Conservation (phyloP, 2,797 vertebrate genomes). For the Austrolebias charrua region DNA sequence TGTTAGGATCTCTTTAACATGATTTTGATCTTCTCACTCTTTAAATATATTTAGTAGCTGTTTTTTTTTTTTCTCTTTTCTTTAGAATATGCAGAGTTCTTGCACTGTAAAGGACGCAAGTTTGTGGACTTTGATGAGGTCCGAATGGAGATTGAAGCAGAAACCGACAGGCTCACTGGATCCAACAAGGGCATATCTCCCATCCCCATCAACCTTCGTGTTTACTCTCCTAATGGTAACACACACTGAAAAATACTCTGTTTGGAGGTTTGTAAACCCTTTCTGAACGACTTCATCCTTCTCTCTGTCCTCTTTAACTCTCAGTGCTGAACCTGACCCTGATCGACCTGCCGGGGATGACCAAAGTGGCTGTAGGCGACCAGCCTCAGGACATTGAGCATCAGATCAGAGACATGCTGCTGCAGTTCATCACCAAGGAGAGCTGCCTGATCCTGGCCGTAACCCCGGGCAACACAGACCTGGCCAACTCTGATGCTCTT, state of each 20-base stretch:
- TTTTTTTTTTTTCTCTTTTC: too few species aligned
- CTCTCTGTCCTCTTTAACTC: background rate
- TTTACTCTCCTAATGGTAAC: constrained; percentile 92
- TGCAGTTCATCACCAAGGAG: constrained; percentile 96
- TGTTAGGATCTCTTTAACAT: too few species aligned
- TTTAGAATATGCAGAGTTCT: constrained; percentile 94
- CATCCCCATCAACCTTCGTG: constrained; percentile 92
- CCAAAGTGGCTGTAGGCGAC: constrained; percentile 95
- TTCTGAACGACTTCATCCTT: too few species aligned
- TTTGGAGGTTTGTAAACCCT: too few species aligned
- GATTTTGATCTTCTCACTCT: too few species aligned
- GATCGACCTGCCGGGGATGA: constrained; percentile 97
- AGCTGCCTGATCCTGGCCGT: constrained; percentile 95
- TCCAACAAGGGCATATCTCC: constrained; percentile 96
- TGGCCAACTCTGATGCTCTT: constrained; percentile 96
- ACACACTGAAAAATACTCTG: background rate
- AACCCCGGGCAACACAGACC: constrained; percentile 92
- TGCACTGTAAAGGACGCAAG: constrained; percentile 96
- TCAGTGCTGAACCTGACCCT: constrained; percentile 94
- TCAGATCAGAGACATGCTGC: constrained; percentile 95
- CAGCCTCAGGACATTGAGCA: constrained; percentile 93
- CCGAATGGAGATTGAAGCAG: constrained; percentile 90
- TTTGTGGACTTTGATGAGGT: constrained; percentile 98
- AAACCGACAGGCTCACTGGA: constrained; percentile 93
- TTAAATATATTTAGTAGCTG: too few species aligned